Conservation (phyloP, 2,113 vertebrate genomes). For the Plecotus auritus region DNA sequence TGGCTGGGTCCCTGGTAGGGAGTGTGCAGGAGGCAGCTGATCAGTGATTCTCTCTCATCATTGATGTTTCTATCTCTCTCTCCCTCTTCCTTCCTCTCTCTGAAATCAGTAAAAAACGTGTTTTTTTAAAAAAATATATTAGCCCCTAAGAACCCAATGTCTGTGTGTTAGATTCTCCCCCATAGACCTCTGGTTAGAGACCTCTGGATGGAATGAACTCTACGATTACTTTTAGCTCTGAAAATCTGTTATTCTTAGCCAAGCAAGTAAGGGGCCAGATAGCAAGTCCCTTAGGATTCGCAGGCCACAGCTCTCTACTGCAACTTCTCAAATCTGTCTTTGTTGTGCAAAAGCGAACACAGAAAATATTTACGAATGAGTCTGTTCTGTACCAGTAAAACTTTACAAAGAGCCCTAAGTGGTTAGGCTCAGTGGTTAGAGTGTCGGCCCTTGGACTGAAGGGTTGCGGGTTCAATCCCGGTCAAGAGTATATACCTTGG, state of each 20-base stretch:
- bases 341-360: not conserved
- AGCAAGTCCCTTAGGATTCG: not conserved
- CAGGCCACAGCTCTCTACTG: not conserved
- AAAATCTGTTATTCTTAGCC: not conserved
- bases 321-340: accelerated
- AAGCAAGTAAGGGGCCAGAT: not conserved
- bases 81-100: not conserved
- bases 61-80: not conserved
- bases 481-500: no score
- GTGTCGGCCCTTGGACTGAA: no score
- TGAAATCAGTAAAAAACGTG: not conserved
- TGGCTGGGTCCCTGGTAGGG: not conserved
- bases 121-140: not conserved
- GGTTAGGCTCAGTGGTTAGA: no score
- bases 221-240: not conserved
- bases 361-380: not conserved
- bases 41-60: not conserved
- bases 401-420: not conserved
- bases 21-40: not conserved
- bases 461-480: no score
- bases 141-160: not conserved
- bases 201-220: not conserved
- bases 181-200: not conserved
- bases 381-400: not conserved
- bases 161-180: not conserved